A percentile compares a stretch with the other conserved stretches of the same genome.
Evolutionary conservation across 2,113 vertebrate genomes (phyloP).

Genomic region (Vulpes lagopus): DNA sequence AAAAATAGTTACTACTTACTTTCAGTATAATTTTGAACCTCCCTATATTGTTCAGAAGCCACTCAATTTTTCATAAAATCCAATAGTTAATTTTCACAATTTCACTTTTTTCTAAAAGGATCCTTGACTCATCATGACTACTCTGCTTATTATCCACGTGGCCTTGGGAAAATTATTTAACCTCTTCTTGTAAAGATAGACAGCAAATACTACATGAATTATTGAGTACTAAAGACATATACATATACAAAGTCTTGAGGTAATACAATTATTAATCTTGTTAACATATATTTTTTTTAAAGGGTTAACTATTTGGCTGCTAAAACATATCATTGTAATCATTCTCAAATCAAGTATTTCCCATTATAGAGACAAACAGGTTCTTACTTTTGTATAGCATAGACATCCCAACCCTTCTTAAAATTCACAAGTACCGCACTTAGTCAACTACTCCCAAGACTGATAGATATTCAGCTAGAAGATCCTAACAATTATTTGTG

Average conservation of each 20-base stretch:
- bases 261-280: background rate
- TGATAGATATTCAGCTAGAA: background rate
- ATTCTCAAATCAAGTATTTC: background rate
- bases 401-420: background rate
- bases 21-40: conserved; percentile 34
- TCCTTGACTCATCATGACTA: background rate
- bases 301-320: background rate
- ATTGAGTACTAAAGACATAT: background rate
- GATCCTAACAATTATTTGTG: background rate
- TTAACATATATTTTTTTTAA: background rate
- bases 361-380: background rate
- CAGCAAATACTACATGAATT: background rate
- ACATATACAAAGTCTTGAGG: background rate
- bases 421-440: background rate
- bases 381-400: background rate
- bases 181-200: background rate
- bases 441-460: background rate
- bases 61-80: conserved; percentile 21
- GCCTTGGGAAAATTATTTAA: background rate
- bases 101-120: conserved; percentile 42
- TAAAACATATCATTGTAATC: background rate
- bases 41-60: background rate
- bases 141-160: background rate
- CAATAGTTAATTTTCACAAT: background rate
- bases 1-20: background rate